Evolutionary conservation across 2,113 vertebrate genomes (phyloP), one percentile per base, ranked within the genome.

Genomic region (Urocolius indicus): DNA sequence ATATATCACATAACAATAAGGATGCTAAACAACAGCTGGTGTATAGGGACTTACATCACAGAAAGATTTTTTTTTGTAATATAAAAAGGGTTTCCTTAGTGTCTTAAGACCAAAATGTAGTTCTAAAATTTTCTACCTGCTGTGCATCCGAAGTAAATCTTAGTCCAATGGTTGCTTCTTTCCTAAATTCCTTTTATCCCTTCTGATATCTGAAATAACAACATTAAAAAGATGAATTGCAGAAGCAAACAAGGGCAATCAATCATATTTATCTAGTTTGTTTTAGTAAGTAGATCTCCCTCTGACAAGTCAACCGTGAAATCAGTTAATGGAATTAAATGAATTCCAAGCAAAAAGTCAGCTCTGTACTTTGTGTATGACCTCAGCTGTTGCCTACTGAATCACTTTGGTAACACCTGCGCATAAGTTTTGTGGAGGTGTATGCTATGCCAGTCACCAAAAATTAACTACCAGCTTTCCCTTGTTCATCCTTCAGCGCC

Each of bases 271-370:
- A 80, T 41, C 59, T 43, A 51, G 19, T 14, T 24, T 81, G 57
- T 61, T 91, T 84, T n/a, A 79, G 68, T 30, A 91, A 84, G 73
- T 14, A 89, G 45, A 63, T 49, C 72, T 94, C 26, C 23, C 36
- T 75, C 48, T 78, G 32, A 65, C 20, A 85, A 95, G 74, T 58
- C 65, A 83, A 61, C 36, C 30, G n/a, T 80, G 58, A 83, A 83
- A 88, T 58, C 54, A 65, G 27, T 52, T 76, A 79, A 91, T 80
- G 54, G n/a, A 93, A 88, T 79, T 75, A 85, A 83, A 92, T 76
- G 13, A 92, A 65, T 49, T 79, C 4, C 54, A 54, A 12, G 13
- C 32, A 30, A 59, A 69, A 95, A 80, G 3, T 72, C 66, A 85
- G 23, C 19, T 45, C 36, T n/a, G 19, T 88, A 58, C 54, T 85